Evolutionary conservation across 2,113 vertebrate species (phyloP), one percentile per base, ranked within the genome.

Genomic region (Gymnorhina tibicen): DNA sequence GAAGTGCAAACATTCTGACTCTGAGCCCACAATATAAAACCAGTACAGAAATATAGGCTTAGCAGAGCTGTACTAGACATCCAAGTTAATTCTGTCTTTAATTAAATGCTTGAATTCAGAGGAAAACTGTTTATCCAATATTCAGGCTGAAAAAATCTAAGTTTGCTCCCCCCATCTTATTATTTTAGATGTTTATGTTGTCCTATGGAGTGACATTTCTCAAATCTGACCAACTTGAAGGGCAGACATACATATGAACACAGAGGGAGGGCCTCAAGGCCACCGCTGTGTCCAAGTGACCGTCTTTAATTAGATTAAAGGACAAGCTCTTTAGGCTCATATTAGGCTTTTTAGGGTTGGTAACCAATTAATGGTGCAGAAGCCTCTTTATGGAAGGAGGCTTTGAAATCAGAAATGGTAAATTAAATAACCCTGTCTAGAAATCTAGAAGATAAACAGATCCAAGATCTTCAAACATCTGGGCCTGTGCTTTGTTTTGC

Each of bases 131-230:
- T 92, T 33, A 67, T 24, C 14, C 8, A 58, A 11, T 39, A 69
- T 58, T 85, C 68, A 79, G 18, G 16, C 14, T 80, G 21, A 66
- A 87, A 64, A 90, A 13, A 30, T 3, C n/a, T n/a, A 75, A 56
- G 9, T 3, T 67, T 35, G 7, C 1, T 13, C 4, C 14, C 1
- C 0, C 7, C 4, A 7, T 13, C 8, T 5, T n/a, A 26, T 15
- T 47, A 13, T 42, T 94, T 91, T 21, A 62, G 32, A 69, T 16
- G 3, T 13, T 72, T 22, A 22, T 56, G 21, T 59, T 24, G 4
- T 56, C 32, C 47, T 52, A 0, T 28, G 32, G 39, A 85, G 17
- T 30, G 20, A 27, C 7, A 19, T 52, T 78, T 87, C 50, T 74
- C 33, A 37, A 33, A 83, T 53, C 58, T 79, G 58, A 60, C 12